Evolutionary conservation across 2,113 vertebrate genomes (phyloP), one percentile per base, ranked within the genome.

Genomic region (Falco punctatus): DNA sequence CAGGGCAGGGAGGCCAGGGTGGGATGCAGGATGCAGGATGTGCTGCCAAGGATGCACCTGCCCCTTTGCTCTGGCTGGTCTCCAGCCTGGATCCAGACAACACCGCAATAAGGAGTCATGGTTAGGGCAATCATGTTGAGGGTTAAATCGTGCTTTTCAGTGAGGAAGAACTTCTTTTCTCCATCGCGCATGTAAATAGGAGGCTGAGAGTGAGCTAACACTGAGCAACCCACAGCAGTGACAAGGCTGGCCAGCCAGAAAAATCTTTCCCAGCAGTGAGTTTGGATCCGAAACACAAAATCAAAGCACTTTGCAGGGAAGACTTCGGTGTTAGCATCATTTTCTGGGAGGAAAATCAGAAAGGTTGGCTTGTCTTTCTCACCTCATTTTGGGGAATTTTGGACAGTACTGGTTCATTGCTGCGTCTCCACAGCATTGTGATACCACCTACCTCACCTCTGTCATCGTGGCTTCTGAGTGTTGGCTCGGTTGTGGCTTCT

Each of bases 21-120:
- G 66, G 71, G 54, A 30, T 51, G 15, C 27, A 27, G 86, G 86
- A 44, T n/a, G 74, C 40, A 15, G 88, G 78, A 51, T 15, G 69
- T 15, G 65, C 40, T 38, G 46, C 38, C 55, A 30, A 30, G 70
- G 82, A 44, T 26, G 75, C 30, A 2, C 32, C 67, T 69, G 72
- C 21, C n/a, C 3, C 2, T 0, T 15, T 10, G 0, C 22, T 40
- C 32, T 23, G 38, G 46, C 22, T 90, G 2, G 0, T 16, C 22
- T 54, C n/a, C 87, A 91, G 55, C n/a, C 69, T 6, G 42, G 38
- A 30, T 23, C 38, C 35, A 44, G 33, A 14, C 8, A n/a, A 30
- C 33, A 23, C 32, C 49, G 32, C 38, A 27, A 13, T 3, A 62
- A 58, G 69, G 49, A 67, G 28, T 28, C 6, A 2, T 1, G 49